A percentile compares a stretch with the other conserved stretches of the same genome.
Evolutionary conservation across 2,113 vertebrate genomes (phyloP).

Genomic region (Prolemur simus): DNA sequence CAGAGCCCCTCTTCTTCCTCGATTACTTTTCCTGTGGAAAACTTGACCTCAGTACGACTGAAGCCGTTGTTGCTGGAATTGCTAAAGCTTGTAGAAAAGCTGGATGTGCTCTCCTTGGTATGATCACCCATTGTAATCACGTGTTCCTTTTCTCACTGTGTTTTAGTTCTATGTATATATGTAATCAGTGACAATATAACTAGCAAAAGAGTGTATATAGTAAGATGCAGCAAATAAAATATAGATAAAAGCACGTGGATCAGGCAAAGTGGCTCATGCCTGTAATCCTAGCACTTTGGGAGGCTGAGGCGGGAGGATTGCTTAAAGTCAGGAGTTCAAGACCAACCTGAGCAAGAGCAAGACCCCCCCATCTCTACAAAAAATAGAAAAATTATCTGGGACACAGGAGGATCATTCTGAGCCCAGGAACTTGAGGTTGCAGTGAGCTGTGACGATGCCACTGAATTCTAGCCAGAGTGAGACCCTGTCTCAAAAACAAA

Average conservation of each 20-base stretch:
- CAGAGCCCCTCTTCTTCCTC: conserved; percentile 97
- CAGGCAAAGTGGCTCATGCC: too few relatives aligned
- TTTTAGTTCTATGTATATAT: neutral
- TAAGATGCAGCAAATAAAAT: neutral
- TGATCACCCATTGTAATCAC: neutral
- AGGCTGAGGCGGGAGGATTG: too few relatives aligned
- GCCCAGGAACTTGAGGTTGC: too few relatives aligned
- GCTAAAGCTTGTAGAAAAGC: conserved; percentile 90
- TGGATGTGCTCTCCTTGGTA: conserved; percentile 95
- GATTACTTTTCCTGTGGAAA: conserved; percentile 97
- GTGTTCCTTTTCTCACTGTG: neutral
- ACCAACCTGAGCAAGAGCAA: too few relatives aligned
- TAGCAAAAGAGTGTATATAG: neutral
- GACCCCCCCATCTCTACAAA: too few relatives aligned
- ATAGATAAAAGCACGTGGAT: neutral
- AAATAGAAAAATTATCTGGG: too few relatives aligned
- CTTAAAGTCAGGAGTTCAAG: too few relatives aligned
- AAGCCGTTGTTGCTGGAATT: conserved; percentile 89
- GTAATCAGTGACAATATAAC: neutral
- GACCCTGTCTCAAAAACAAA: too few relatives aligned
- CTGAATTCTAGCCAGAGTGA: too few relatives aligned
- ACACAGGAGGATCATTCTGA: too few relatives aligned
- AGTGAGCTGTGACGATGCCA: too few relatives aligned
- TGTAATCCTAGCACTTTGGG: too few relatives aligned
- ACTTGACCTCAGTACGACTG: conserved; percentile 89